Evolutionary conservation across 2,888 invertebrate species (phyloP).

Genomic region (Nomada lathburiana): DNA sequence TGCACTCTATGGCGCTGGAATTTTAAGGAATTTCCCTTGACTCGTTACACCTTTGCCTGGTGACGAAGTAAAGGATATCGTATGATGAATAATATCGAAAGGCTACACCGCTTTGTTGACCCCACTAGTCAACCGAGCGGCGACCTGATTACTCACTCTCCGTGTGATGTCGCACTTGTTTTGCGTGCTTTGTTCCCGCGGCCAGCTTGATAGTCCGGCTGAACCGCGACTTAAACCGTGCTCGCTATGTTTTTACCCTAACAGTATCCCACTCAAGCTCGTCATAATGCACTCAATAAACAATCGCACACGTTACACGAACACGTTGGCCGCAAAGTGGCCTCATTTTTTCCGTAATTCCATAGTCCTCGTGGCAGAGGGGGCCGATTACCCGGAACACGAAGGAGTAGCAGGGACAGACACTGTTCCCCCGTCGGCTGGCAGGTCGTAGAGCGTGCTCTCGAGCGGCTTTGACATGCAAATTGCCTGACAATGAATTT

Average conservation of each 20-base stretch:
- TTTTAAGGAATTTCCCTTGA: slow-evolving; percentile 11
- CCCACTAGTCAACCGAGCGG: too few relatives aligned
- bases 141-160: too few relatives aligned
- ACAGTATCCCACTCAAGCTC: too few relatives aligned
- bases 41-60: background rate
- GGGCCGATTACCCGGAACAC: slow-evolving; percentile 1
- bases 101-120: too few relatives aligned
- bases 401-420: slow-evolving; percentile 53
- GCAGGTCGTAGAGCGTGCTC: slow-evolving; percentile 72
- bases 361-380: slow-evolving; percentile 60
- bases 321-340: slow-evolving; percentile 68
- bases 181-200: too few relatives aligned
- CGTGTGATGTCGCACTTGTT: too few relatives aligned
- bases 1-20: slow-evolving; percentile 25
- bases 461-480: slow-evolving; percentile 81
- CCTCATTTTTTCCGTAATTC: slow-evolving; percentile 76
- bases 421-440: slow-evolving; percentile 52
- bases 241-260: too few relatives aligned
- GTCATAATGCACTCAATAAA: slow-evolving; percentile 49
- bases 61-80: background rate
- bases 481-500: slow-evolving; percentile 84
- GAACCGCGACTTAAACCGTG: too few relatives aligned
- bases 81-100: too few relatives aligned
- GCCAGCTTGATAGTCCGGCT: too few relatives aligned
- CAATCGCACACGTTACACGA: slow-evolving; percentile 36